Base-by-base conservation (phyloP, 2,797 vertebrate species). In the Phalloptychus januarius region DNA sequence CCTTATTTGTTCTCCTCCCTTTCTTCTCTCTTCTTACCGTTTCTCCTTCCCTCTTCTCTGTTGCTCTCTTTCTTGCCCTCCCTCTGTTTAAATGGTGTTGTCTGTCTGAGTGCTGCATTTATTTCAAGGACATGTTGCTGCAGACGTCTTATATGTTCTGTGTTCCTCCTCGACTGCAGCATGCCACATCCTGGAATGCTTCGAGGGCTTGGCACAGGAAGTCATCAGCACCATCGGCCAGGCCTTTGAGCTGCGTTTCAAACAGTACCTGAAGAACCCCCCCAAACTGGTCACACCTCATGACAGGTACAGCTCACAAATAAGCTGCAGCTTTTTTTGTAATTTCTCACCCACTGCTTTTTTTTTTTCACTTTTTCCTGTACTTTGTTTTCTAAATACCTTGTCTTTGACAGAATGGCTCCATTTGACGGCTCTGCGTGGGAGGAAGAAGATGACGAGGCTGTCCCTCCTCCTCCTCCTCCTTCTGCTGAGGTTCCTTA, bases 151-250 rank as follows among this genome's bases (percentile, higher is more conserved):
- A 72, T 80, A 42, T 74, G 15, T 71, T 81, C 48, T 82, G 13
- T 61, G 7, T 81, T 48, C 48, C 10, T 83, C 54, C 75, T 11
- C 67, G 80, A 38, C 70, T 33, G 48, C 91, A 99, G 98, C 98
- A 46, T 99, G 98, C 93, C 98, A 99, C 65, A 98, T 99, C 92
- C 92, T 99, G 93, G 98, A 99, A 93, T 99, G 98, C 88, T 96
- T 97, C 0, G 98, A 99, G 88, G 98, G 98, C 77, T 93, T 98
- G 58, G 98, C 98, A 0, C 98, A 99, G 95, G 98, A 99, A 0
- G 98, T 99, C 83, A 99, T 99, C 96, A 99, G 98, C 95, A 99
- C 98, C 91, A 99, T 99, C 0, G 98, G 98, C 5, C 98, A 99
- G 93, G 98, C 98, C 74, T 99, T 99, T 0, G 98, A 99, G 87